phyloP scores from a whole-genome alignment of 2,888 invertebrate genomes.

The Terebella lapidaria region DNA sequence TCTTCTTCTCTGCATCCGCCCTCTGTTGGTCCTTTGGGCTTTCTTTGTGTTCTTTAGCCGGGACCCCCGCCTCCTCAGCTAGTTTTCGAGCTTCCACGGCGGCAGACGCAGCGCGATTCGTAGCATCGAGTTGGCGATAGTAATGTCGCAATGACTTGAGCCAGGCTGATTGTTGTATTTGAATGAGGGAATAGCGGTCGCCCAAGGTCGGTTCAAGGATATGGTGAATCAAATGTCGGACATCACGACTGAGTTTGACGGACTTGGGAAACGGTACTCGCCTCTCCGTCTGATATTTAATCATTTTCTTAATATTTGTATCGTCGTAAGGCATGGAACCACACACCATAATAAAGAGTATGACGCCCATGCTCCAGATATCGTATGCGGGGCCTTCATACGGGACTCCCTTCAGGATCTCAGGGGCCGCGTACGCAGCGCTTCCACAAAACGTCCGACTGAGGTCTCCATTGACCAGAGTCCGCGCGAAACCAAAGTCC shows the following conservation, averaged over 20 bases:
- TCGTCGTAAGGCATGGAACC: constrained; percentile 80
- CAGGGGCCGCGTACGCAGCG: constrained; percentile 82
- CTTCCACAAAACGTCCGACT: constrained; percentile 58
- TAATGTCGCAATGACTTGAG: too few relatives aligned
- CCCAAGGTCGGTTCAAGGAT: constrained; percentile 82
- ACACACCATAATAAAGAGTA: constrained; percentile 70
- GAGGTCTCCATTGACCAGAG: constrained; percentile 45
- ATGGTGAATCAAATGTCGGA: constrained; percentile 70
- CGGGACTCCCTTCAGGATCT: constrained; percentile 70
- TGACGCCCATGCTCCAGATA: constrained; percentile 72
- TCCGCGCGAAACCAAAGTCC: constrained; percentile 81
- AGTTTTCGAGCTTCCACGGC: too few relatives aligned
- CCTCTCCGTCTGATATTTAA: constrained; percentile 67
- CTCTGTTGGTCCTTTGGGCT: too few relatives aligned
- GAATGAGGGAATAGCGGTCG: constrained; percentile 32
- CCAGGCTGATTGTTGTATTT: too few relatives aligned
- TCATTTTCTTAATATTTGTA: constrained; percentile 70
- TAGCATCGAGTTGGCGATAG: too few relatives aligned
- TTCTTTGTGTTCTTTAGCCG: too few relatives aligned
- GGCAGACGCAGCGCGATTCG: too few relatives aligned
- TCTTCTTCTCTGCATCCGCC: too few relatives aligned
- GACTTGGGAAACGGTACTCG: constrained; percentile 52
- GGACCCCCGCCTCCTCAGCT: too few relatives aligned
- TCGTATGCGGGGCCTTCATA: constrained; percentile 58
- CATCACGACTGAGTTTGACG: constrained; percentile 50